Evolutionary conservation across 2,888 invertebrate species (phyloP), one percentile per base, ranked within the genome.

Genomic region (Biston betularia): DNA sequence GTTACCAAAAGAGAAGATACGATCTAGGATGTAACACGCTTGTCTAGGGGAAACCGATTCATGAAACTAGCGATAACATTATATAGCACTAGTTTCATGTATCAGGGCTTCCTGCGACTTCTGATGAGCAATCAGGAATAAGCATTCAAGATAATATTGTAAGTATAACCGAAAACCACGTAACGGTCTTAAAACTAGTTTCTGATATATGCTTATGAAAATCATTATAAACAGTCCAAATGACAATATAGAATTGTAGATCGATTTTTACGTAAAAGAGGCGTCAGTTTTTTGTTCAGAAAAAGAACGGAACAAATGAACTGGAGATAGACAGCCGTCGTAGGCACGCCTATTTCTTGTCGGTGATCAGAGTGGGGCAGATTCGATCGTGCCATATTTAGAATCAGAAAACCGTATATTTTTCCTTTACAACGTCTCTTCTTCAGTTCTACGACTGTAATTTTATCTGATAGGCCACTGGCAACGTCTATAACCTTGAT

Each of bases 111-210:
- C n/a, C n/a, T n/a, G n/a, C n/a, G n/a, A n/a, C n/a, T n/a, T n/a
- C n/a, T n/a, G n/a, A n/a, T n/a, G n/a, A n/a, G n/a, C n/a, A n/a
- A n/a, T n/a, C n/a, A n/a, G n/a, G n/a, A n/a, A n/a, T n/a, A n/a
- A 34, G n/a, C 44, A 46, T 57, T 63, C 55, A 68, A 69, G 63
- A 65, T 66, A 65, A 48, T 65, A 69, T 58, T 68, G 4, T 48
- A 54, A 35, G 52, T 61, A 62, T 53, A 49, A 69, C 63, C 67
- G 66, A 64, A 68, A 73, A 70, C 73, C 65, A 65, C 71, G 71
- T 74, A 72, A 72, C 74, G 72, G 72, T 71, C 0, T 58, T 42
- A 14, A 65, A 72, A 74, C 74, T 64, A 71, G 71, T 74, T 74
- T 71, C 55, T 6, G 45, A 35, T 48, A 65, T 71, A 65, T 71